phyloP scores from a whole-genome alignment of 53 echinoderm and acorn worm species.

The Actinopyga echinites region DNA sequence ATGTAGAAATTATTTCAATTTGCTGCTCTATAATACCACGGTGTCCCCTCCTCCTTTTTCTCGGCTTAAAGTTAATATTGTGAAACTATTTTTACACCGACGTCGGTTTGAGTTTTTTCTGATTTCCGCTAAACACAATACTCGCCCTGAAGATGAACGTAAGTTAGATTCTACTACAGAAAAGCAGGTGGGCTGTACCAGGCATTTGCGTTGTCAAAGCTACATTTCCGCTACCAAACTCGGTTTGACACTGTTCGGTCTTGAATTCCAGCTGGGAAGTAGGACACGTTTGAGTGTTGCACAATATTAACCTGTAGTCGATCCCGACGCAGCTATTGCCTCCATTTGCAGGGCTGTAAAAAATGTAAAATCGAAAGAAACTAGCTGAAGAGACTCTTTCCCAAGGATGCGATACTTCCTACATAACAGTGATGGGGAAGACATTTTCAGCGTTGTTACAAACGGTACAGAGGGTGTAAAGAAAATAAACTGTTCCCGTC shows the following conservation, averaged over 20 bases:
- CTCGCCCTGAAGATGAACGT: neutral
- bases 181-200: neutral
- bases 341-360: constrained; percentile 41
- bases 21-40: no score
- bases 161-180: neutral
- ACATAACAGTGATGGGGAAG: no score
- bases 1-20: no score
- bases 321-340: constrained; percentile 17
- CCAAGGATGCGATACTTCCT: neutral
- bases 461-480: no score
- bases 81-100: no score
- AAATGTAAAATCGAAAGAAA: neutral
- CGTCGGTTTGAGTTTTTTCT: no score
- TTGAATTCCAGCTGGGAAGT: neutral
- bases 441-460: no score
- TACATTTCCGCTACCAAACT: neutral
- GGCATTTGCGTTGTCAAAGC: neutral
- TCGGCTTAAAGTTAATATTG: no score
- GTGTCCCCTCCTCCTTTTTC: no score
- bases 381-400: neutral
- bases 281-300: neutral
- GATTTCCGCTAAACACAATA: no score
- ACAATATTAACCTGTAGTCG: neutral
- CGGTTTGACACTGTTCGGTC: neutral
- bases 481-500: no score